Evolutionary conservation across 2,113 vertebrate genomes (phyloP).

Genomic region (Limnothrissa miodon): DNA sequence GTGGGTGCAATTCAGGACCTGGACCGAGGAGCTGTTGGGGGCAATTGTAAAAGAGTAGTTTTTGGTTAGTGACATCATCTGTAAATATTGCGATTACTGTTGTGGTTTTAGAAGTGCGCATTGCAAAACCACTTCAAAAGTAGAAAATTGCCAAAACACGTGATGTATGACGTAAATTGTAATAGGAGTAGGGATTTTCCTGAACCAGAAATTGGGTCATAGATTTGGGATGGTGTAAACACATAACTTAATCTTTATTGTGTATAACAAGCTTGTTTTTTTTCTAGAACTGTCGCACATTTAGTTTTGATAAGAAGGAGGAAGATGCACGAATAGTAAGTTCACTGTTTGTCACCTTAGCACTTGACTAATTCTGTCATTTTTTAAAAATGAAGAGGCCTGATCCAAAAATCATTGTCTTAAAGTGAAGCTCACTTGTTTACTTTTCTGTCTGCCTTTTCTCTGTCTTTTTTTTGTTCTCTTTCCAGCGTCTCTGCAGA

Average conservation of each 20-base stretch:
- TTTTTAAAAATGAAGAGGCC: too few species aligned
- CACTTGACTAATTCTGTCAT: neutral
- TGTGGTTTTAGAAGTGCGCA: neutral
- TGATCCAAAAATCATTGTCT: neutral
- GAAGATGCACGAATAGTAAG: constrained; percentile 89
- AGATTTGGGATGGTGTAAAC: neutral
- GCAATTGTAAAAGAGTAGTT: neutral
- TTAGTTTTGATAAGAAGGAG: constrained; percentile 86
- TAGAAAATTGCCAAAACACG: neutral
- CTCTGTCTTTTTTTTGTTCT: constrained; percentile 31
- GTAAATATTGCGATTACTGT: neutral
- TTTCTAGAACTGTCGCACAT: constrained; percentile 83
- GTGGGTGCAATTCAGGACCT: neutral
- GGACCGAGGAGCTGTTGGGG: neutral
- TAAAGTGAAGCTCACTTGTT: neutral
- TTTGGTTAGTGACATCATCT: neutral
- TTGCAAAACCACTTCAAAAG: neutral
- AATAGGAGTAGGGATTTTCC: neutral
- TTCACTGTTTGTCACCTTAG: constrained; percentile 13
- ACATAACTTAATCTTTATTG: too few species aligned
- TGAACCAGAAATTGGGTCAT: neutral
- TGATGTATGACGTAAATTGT: neutral
- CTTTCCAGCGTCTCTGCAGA: constrained; percentile 84
- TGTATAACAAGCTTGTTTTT: neutral
- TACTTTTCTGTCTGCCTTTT: constrained; percentile 21